These are phyloP conservation scores for Lasiurus cinereus DNA, from an alignment of 2,113 vertebrate species.

Conservation along the genomic window DNA sequence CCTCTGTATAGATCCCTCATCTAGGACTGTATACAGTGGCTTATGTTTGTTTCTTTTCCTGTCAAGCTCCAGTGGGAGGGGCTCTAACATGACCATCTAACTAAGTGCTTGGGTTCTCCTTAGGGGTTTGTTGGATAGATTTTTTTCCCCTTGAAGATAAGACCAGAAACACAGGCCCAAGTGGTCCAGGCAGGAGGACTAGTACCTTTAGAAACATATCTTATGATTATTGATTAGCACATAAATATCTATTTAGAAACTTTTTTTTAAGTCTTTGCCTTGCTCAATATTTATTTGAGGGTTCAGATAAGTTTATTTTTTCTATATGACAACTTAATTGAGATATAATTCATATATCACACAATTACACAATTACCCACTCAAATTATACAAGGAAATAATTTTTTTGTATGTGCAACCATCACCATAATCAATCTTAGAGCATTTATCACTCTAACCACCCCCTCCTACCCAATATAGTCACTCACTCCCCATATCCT, in stretches of 20 bases:
- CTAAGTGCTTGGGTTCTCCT: neutral
- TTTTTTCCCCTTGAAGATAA: neutral
- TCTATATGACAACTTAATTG: neutral
- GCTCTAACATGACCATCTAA: neutral
- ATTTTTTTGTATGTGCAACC: neutral
- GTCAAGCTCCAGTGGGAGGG: neutral
- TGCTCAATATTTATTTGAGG: neutral
- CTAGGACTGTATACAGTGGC: no score
- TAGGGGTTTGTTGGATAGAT: neutral
- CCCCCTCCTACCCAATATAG: neutral
- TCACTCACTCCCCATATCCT: neutral
- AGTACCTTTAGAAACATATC: neutral
- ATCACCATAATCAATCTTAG: neutral
- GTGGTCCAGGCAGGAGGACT: accelerated
- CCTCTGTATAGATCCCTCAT: neutral
- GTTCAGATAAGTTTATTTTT: neutral
- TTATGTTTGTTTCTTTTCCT: neutral
- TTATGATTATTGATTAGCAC: neutral
- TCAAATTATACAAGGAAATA: neutral
- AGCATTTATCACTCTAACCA: neutral
- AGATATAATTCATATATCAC: neutral
- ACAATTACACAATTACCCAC: no score
- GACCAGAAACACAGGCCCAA: neutral
- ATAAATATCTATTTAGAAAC: neutral
- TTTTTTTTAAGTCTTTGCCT: neutral